Evolutionary conservation across 2,797 vertebrate genomes (phyloP), one percentile per base, ranked within the genome.

Genomic region (Aotus griseimembra): DNA sequence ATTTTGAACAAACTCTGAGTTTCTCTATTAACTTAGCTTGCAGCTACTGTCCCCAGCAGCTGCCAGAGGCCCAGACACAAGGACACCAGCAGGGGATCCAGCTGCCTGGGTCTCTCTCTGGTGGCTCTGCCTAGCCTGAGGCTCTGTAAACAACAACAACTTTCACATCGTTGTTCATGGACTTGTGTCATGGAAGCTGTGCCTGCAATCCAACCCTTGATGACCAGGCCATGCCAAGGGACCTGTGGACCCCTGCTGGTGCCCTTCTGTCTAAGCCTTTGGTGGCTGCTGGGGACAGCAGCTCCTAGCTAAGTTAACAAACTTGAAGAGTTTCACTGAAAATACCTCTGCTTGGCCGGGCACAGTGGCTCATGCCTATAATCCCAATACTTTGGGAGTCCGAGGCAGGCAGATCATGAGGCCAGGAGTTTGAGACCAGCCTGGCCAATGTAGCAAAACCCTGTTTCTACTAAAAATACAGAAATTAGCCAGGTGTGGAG

Each of bases 401-500:
- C 7, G 0, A n/a, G 7, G 61, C 4, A 8, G 61, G 33, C 7
- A 8, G 33, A 67, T 67, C 33, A 67, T 7, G 15, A 67, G 33
- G 61, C 33, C 61, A n/a, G 33, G 61, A 67, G 61, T 17, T n/a
- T 17, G 33, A 67, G 61, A 67, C 33, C 33, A 67, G 33, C 33
- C 61, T 67, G 61, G 33, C 61, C 33, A 67, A 19, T 15, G 17
- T 33, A 19, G 61, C 7, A 33, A 67, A 67, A 67, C 33, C 15
- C 61, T 17, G 3, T 67, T 33, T 67, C 61, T 67, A 67, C 61
- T 67, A 67, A 67, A 67, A n/a, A 67, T 67, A 19, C 33, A n/a
- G 15, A n/a, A n/a, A n/a, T 67, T 67, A 67, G 7, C 7, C 0
- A 0, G 61, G 33, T 15, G 0, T 67, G 15, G 33, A 17, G 61